Evolutionary conservation across 2,113 vertebrate species (phyloP).

Genomic region (Oxygymnocypris stewartii): DNA sequence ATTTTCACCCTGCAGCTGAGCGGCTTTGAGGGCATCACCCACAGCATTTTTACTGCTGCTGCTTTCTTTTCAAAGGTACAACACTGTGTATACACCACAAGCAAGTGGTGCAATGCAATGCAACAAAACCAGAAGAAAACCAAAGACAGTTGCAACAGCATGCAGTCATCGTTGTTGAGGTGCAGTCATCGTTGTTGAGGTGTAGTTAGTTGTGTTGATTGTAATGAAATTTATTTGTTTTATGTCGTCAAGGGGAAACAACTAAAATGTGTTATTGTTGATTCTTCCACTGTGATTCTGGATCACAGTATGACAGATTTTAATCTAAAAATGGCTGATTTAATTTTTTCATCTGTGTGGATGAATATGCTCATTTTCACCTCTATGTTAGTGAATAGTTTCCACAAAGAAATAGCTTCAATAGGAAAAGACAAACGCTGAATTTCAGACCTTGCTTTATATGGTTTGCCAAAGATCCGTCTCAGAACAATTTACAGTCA

Average conservation of each 20-base stretch:
- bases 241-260: background rate
- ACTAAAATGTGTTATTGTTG: background rate
- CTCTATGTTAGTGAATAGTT: background rate
- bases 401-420: background rate
- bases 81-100: background rate
- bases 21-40: background rate
- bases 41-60: conserved; percentile 8
- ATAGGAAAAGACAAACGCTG: background rate
- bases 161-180: too few relatives aligned
- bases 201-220: background rate
- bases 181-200: background rate
- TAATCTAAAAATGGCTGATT: too few relatives aligned
- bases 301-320: too few relatives aligned
- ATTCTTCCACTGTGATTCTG: background rate
- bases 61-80: conserved; percentile 12
- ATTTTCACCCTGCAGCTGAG: conserved; percentile 7
- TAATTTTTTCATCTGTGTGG: background rate
- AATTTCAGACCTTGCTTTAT: background rate
- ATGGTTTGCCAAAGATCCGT: background rate
- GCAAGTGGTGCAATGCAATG: background rate
- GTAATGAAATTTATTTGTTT: background rate
- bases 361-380: background rate
- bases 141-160: background rate
- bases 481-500: conserved; percentile 20
- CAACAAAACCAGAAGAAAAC: background rate